Evolutionary conservation across 2,888 invertebrate genomes (phyloP), one percentile per base, ranked within the genome.

Genomic region (Trachelus stipa): DNA sequence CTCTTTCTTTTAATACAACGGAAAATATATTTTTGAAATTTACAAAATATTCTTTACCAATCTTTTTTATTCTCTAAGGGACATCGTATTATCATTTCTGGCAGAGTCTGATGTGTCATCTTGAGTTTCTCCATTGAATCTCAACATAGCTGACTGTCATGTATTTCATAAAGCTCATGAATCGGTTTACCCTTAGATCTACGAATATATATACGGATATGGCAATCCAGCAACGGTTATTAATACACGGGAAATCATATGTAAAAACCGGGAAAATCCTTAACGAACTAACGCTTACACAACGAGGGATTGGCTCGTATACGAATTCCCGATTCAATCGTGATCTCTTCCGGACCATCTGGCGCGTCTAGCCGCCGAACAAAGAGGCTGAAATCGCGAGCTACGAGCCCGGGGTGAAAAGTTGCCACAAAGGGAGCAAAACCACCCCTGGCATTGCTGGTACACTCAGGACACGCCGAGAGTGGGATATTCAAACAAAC

Each of bases 391-490:
- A 34, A 73, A 73, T 77, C 73, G 77, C 73, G 4, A 40, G 31
- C 37, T n/a, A 23, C 37, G 73, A 68, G 68, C 23, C 68, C 73
- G 34, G 73, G 77, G 77, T 74, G 73, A 73, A 74, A 77, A 77
- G 73, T 35, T 77, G 33, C 73, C 73, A 77, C 77, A 77, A 77
- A 77, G 77, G 40, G 77, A 77, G 40, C 77, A 77, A 77, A 73
- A 77, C 37, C 71, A 33, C 12, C 40, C 73, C 73, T 74, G 30
- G 73, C 68, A 30, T 33, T 31, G 34, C 75, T 68, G 35, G 34
- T 37, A 30, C 74, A 35, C 74, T 34, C 74, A 34, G 34, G 9
- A 71, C 71, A 34, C n/a, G 12, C 23, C 74, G 30, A 37, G 34
- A 74, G 74, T 34, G 74, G 34, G 30, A 34, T 23, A 74, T 33